Conservation (phyloP, 2,113 vertebrate species). For the Cinclus cinclus region DNA sequence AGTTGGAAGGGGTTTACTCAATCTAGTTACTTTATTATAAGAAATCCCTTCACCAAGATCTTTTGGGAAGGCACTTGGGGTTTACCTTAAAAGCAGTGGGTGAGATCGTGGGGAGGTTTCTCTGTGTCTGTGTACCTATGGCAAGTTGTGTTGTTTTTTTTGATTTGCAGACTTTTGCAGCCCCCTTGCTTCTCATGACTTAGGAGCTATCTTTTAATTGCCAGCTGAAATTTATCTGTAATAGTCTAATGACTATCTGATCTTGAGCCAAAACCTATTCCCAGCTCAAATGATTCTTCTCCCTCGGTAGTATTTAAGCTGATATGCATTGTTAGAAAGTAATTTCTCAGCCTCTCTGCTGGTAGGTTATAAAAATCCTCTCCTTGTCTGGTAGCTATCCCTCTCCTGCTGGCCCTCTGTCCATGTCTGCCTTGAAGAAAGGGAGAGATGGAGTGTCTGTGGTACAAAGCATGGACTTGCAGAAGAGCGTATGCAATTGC, state of each 20-base stretch:
- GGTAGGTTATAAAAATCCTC: neutral
- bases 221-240: neutral
- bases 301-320: neutral
- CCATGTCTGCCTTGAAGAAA: rapidly evolving
- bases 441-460: rapidly evolving
- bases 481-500: neutral
- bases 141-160: neutral
- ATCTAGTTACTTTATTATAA: neutral
- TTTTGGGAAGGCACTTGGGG: neutral
- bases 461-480: neutral
- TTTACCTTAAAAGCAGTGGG: neutral
- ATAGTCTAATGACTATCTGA: neutral
- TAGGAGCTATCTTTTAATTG: neutral
- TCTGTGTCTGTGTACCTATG: neutral
- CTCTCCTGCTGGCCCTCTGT: neutral
- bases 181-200: neutral
- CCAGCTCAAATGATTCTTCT: neutral
- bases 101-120: neutral
- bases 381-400: neutral
- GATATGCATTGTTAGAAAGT: neutral
- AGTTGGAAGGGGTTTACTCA: neutral
- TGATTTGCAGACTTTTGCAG: neutral
- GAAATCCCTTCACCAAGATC: neutral
- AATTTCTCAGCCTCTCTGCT: neutral
- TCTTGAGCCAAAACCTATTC: conserved; percentile 6